phyloP scores from a whole-genome alignment of 2,113 vertebrate genomes.

The Pedionomus torquatus region DNA sequence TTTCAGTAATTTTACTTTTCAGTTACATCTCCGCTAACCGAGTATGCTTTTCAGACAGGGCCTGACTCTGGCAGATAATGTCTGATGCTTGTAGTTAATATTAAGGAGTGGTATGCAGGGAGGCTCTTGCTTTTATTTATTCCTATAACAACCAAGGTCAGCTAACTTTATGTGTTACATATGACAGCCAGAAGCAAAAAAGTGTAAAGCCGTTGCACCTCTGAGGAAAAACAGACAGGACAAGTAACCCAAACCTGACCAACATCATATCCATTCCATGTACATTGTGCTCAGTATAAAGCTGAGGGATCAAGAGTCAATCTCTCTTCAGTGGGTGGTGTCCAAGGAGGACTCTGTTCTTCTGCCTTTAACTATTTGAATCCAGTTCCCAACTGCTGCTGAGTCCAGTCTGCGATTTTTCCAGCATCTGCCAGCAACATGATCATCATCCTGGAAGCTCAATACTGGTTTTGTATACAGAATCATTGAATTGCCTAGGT shows the following conservation, averaged over 20 bases:
- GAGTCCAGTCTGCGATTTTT: background rate
- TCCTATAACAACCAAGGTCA: background rate
- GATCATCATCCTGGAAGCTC: background rate
- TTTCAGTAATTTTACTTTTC: background rate
- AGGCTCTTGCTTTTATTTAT: background rate
- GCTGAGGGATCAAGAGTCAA: background rate
- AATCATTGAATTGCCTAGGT: too few relatives aligned
- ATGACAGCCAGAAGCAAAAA: background rate
- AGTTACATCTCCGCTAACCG: background rate
- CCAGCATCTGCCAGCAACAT: background rate
- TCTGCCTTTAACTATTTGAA: background rate
- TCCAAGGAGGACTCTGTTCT: background rate
- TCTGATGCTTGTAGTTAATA: background rate
- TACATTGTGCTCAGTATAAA: background rate
- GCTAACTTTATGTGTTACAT: background rate
- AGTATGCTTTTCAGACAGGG: background rate
- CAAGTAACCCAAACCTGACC: background rate
- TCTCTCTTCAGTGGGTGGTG: background rate
- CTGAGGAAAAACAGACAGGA: background rate
- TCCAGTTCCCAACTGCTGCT: background rate
- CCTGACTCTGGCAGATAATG: background rate
- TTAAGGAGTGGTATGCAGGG: background rate
- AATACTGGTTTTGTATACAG: background rate
- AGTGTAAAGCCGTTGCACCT: background rate
- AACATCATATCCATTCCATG: background rate